Evolutionary conservation across 2,888 invertebrate genomes (phyloP), one percentile per base, ranked within the genome.

Genomic region (Xiphydria camelus): DNA sequence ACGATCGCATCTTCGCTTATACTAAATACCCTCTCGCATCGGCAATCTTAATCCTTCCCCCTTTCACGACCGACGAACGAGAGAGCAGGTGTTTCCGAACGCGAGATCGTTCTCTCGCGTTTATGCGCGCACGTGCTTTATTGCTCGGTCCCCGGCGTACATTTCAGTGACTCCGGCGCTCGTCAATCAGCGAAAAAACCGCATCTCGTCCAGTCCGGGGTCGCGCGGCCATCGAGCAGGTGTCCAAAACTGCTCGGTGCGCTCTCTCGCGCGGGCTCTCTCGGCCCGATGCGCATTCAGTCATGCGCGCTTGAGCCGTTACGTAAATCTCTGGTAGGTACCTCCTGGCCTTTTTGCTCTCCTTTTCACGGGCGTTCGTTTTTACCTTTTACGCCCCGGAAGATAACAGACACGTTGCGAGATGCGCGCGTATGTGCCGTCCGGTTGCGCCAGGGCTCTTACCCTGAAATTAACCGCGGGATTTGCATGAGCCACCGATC

Each of bases 81-180:
- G n/a, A n/a, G 51, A 66, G 70, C 70, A 70, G 70, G 70, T 70
- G 70, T 66, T 65, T 59, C 42, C 50, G 3, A 42, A 29, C n/a
- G 36, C 29, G 51, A 55, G 64, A 62, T 67, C 64, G 55, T 63
- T 64, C 66, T 61, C 62, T 62, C 23, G 47, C 68, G 60, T 68
- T 68, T 67, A 64, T 65, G 61, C 67, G 64, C 62, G 69, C 66
- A 66, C 68, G 70, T 73, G 70, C 67, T 71, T 71, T 70, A 73
- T 68, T 66, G 63, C 68, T 51, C 43, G 52, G 57, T 59, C 61
- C 58, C 55, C 55, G 54, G 51, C 29, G 59, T 59, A 51, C 61
- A 64, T 62, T 62, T 59, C 64, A 55, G 61, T 62, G 66, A 66
- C 67, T 67, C 56, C 42, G 55, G 50, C 48, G 64, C 70, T 72